Evolutionary conservation across 2,797 vertebrate genomes (phyloP), one percentile per base, ranked within the genome.

Genomic region (Phyllotis vaccarum): DNA sequence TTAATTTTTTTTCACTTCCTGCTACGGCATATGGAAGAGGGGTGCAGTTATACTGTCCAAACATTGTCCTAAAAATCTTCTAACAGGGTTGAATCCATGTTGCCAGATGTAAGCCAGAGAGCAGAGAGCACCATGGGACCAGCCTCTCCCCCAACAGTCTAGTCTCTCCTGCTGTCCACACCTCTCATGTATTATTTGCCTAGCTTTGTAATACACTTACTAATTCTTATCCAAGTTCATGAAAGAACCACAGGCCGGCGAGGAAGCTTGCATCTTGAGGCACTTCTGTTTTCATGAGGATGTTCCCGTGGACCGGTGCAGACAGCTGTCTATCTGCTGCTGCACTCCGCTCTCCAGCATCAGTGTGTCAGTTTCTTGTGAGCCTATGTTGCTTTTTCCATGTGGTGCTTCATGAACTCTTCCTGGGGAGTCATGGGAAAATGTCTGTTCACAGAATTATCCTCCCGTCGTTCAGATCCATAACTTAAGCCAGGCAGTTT

Each of bases 141-240:
- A 76, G 64, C 66, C 46, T 2, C 79, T 96, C 89, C 91, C 43
- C 46, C 60, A 21, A 40, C 11, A 92, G 87, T 94, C 56, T 58
- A 76, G 2, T 85, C 66, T 70, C 91, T 87, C 72, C 62, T 58
- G 70, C 13, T 91, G 34, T 91, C 40, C 62, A 2, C 29, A 86
- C 46, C 40, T 14, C 74, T 90, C 14, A 2, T 49, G 90, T 58
- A 19, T 72, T 54, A 86, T 81, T 64, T 86, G n/a, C 27, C 24
- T 75, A 3, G 2, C 3, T 81, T 92, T 92, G 89, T 80, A 52
- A 64, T 79, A 85, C 22, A 68, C 70, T 3, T 54, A 49, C 7
- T 64, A 60, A 54, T 78, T 86, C 24, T 89, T 66, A 8, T 46
- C 78, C 70, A 78, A 80, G 34, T 58, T 68, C 66, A 76, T 56